Evolutionary conservation across 2,797 vertebrate genomes (phyloP).

Genomic region (Sylvilagus floridanus): DNA sequence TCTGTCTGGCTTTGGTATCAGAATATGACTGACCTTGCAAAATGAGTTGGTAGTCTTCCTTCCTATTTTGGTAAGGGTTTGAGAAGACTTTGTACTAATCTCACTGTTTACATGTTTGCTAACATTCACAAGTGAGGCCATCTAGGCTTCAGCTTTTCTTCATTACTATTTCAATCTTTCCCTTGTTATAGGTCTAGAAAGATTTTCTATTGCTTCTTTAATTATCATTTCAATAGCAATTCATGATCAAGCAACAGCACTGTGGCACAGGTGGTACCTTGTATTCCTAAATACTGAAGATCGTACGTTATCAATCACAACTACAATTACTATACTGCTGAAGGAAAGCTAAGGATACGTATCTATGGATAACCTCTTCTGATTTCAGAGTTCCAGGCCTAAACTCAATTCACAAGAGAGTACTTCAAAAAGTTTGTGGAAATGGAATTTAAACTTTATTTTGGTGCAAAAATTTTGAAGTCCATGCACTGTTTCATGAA

Average conservation of each 20-base stretch:
- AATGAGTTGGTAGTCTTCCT: not conserved
- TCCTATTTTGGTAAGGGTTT: not conserved
- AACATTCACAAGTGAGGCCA: conserved; percentile 16
- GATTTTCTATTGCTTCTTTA: conserved; percentile 19
- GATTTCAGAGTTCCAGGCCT: conserved; percentile 7
- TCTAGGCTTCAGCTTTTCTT: not conserved
- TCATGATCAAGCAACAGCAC: not conserved
- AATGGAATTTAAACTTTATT: too few species aligned
- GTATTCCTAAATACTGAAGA: not conserved
- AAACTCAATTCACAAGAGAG: not conserved
- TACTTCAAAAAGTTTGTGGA: too few species aligned
- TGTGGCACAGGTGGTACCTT: not conserved
- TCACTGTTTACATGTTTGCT: not conserved
- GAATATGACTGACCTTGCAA: too few species aligned
- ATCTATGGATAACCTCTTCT: not conserved
- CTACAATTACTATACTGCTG: not conserved
- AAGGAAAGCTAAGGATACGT: not conserved
- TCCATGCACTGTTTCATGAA: too few species aligned
- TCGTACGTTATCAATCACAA: not conserved
- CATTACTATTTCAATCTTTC: conserved; percentile 15
- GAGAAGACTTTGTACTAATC: not conserved
- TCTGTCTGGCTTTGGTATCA: too few species aligned
- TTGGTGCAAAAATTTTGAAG: too few species aligned
- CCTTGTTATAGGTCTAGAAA: not conserved
- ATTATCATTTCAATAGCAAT: not conserved